Evolutionary conservation across 2,888 invertebrate genomes (phyloP).

Genomic region (Ophraella communa): DNA sequence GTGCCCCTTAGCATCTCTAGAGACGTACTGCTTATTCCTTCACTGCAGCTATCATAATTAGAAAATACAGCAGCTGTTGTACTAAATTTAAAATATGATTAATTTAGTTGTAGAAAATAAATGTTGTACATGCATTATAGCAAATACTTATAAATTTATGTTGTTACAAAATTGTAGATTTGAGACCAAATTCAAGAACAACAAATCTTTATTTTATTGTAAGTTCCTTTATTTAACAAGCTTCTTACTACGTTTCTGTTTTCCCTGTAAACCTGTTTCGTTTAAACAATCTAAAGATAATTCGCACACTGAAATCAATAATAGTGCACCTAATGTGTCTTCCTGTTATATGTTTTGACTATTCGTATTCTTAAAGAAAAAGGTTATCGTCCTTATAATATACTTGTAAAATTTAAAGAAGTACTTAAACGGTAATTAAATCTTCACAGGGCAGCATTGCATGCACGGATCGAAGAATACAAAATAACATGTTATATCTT

Average conservation of each 20-base stretch:
- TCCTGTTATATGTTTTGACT: background rate
- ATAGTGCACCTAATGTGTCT: background rate
- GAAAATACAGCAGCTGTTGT: no score
- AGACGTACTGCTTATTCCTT: no score
- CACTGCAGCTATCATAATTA: no score
- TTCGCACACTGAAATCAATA: background rate
- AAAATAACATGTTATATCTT: slow-evolving; percentile 10
- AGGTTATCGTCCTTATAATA: background rate
- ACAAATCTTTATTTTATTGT: no score
- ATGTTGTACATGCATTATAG: no score
- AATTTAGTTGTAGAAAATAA: no score
- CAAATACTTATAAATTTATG: no score
- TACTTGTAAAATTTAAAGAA: background rate
- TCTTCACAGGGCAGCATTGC: background rate
- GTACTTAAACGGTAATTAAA: background rate
- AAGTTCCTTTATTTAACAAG: no score
- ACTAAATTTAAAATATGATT: no score
- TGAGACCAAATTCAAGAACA: no score
- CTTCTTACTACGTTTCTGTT: background rate
- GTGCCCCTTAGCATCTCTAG: no score
- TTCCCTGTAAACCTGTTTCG: background rate
- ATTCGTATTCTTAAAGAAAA: background rate
- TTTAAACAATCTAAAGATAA: background rate
- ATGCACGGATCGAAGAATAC: slow-evolving; percentile 1
- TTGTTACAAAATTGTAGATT: no score